A percentile compares a stretch with the other conserved stretches of the same genome.
Evolutionary conservation across 2,888 invertebrate species (phyloP).

Genomic region (Agrypnus murinus): DNA sequence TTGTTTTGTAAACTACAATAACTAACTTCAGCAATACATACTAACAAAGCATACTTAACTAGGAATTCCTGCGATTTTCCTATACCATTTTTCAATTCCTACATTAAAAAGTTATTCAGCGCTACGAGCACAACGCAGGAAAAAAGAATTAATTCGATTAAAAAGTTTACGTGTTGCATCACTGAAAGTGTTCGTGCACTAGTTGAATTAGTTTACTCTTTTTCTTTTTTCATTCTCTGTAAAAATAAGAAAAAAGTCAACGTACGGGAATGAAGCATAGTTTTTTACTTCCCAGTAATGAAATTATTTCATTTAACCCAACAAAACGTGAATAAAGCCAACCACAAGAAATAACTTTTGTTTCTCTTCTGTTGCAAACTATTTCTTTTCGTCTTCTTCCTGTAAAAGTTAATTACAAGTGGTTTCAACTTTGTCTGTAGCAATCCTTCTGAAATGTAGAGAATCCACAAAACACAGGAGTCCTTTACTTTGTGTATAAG

Average conservation of each 20-base stretch:
- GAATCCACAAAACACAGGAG: conserved; percentile 15
- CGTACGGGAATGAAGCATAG: not conserved
- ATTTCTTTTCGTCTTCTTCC: not conserved
- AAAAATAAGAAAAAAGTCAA: not conserved
- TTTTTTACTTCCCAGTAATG: conserved; percentile 4
- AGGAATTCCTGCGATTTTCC: too few relatives aligned
- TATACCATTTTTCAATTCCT: too few relatives aligned
- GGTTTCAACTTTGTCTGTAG: not conserved
- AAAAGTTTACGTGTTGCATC: too few relatives aligned
- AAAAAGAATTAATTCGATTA: too few relatives aligned
- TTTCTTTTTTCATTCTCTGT: too few relatives aligned
- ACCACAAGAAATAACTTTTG: conserved; percentile 5
- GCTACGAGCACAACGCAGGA: too few relatives aligned
- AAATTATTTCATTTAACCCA: not conserved
- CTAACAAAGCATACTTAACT: too few relatives aligned
- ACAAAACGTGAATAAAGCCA: not conserved
- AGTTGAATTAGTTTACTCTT: too few relatives aligned
- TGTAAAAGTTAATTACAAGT: not conserved
- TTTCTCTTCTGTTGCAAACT: conserved; percentile 12
- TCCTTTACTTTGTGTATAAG: conserved; percentile 12
- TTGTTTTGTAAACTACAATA: too few relatives aligned
- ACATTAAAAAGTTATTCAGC: too few relatives aligned
- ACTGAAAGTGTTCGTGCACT: too few relatives aligned
- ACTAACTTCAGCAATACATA: too few relatives aligned
- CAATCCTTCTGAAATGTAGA: conserved; percentile 3